Base-by-base conservation (phyloP, 1,140 invertebrate species). In the Procambarus clarkii region DNA sequence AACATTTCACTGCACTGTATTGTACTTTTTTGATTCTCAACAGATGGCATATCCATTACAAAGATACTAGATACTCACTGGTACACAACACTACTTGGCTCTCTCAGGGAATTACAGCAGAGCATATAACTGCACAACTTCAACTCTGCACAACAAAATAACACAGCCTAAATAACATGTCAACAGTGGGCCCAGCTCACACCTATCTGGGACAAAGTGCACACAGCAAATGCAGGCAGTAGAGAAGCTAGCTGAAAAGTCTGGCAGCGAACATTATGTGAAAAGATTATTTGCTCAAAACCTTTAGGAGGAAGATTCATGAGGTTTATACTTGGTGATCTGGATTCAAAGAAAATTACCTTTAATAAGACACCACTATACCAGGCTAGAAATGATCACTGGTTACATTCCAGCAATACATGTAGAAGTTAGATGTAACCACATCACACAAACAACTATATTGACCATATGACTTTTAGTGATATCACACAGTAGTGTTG, bases 81-180 rank as follows among this genome's bases (percentile, higher is more conserved):
- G 54, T 86, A 86, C 85, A 86, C 85, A 86, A 86, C 78, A 86
- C 85, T 86, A 86, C 85, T 58, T 86, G n/a, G 85, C 48, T 86
- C 85, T 86, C 71, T 86, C 50, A 13, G 71, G 85, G 76, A 71
- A 64, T 54, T 77, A 54, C 64, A 86, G 85, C 74, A 54, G 85
- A 86, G 85, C 85, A 58, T 86, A 78, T 69, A 77, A 76, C 85
- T 86, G 85, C 74, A 86, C 74, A 86, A 86, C 54, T 86, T 24
- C 85, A 86, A 86, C 69, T 86, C 84, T 86, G 74, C 85, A 86
- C 85, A 86, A 86, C 85, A 86, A 78, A 86, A 58, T 78, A 86
- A 86, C 85, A 86, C 85, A 86, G 85, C 85, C 85, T 86, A 86
- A 86, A 78, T 86, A 86, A 86, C 85, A 86, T 86, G 85, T 86